Percentiles rank a stretch among this genome's conserved stretches.
Evolutionary conservation across 2,888 invertebrate genomes (phyloP).

Genomic region (Cerastis rubricosa): DNA sequence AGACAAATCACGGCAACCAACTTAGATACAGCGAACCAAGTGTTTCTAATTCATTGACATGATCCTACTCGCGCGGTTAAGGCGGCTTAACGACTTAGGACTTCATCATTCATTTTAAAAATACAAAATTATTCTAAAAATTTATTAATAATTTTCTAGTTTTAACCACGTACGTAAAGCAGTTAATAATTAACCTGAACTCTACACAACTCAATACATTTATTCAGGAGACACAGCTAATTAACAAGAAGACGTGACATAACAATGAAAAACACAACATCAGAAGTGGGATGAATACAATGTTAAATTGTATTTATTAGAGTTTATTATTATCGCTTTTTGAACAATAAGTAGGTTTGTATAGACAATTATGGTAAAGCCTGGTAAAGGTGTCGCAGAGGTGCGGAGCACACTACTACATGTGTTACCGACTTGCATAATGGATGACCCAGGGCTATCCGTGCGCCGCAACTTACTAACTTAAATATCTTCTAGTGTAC

Average conservation of each 20-base stretch:
- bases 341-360: slow-evolving; percentile 76
- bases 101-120: neutral
- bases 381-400: slow-evolving; percentile 83
- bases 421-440: slow-evolving; percentile 88
- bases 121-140: neutral
- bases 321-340: slow-evolving; percentile 70
- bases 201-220: neutral
- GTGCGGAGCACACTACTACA: slow-evolving; percentile 79
- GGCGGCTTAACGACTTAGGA: neutral
- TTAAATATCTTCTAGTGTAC: slow-evolving; percentile 28
- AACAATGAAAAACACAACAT: slow-evolving; percentile 39
- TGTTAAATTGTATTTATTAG: slow-evolving; percentile 70
- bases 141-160: neutral
- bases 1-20: slow-evolving; percentile 76
- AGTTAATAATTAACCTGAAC: neutral
- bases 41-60: slow-evolving; percentile 55
- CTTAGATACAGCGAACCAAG: slow-evolving; percentile 61
- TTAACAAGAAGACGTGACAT: slow-evolving; percentile 27
- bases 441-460: slow-evolving; percentile 83
- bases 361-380: slow-evolving; percentile 87
- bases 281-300: slow-evolving; percentile 48
- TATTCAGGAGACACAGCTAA: slow-evolving; percentile 4
- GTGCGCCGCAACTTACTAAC: slow-evolving; percentile 44
- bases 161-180: neutral
- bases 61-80: neutral